phyloP scores from a whole-genome alignment of 1,140 invertebrate genomes.

The Maniola jurtina region DNA sequence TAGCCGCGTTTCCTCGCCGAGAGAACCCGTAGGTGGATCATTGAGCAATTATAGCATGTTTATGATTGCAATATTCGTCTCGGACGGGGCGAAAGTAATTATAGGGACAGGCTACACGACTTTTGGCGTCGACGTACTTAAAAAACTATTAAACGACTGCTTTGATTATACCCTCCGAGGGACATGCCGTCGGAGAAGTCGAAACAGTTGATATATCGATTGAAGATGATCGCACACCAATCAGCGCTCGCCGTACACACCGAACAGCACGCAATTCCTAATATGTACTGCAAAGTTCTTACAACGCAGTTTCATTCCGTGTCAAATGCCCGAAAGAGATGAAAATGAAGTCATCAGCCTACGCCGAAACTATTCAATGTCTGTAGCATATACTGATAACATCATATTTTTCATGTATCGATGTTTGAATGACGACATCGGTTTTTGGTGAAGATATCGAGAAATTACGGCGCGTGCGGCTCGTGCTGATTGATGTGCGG shows the following conservation, averaged over 20 bases:
- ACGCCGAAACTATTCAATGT: too few relatives aligned
- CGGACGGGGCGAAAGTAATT: conserved; percentile 54
- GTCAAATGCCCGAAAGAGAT: too few relatives aligned
- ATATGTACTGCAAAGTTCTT: too few relatives aligned
- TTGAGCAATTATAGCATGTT: conserved; percentile 56
- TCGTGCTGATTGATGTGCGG: not conserved
- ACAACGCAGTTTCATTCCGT: too few relatives aligned
- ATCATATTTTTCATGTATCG: too few relatives aligned
- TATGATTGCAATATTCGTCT: conserved; percentile 53
- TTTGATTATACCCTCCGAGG: conserved; percentile 36
- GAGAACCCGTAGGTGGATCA: conserved; percentile 46
- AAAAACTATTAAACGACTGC: conserved; percentile 52
- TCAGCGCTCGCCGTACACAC: not conserved
- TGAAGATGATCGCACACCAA: not conserved
- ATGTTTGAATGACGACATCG: too few relatives aligned
- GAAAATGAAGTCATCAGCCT: too few relatives aligned
- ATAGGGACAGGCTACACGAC: conserved; percentile 43
- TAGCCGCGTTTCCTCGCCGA: conserved; percentile 21
- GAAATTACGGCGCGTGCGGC: not conserved
- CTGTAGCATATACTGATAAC: too few relatives aligned
- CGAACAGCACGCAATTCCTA: too few relatives aligned
- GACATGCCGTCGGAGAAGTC: conserved; percentile 28
- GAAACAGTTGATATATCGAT: conserved; percentile 36
- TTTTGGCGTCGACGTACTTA: conserved; percentile 58
- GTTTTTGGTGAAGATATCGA: too few relatives aligned